Conservation (phyloP, 2,797 vertebrate species). For the Lepilemur septentrionalis region DNA sequence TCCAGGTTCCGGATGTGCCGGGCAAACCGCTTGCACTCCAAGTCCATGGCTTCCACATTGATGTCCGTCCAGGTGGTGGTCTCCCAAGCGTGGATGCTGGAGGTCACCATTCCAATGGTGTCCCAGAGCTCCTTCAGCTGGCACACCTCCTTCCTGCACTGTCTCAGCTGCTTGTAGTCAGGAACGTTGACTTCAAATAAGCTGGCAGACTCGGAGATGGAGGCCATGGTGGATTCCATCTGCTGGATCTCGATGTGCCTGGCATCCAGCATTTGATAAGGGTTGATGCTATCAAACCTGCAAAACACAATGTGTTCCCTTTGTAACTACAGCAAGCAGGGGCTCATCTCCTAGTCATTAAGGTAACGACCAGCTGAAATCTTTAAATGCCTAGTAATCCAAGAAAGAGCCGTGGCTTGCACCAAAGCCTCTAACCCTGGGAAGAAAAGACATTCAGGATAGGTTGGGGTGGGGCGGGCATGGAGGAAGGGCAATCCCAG, state of each 20-base stretch:
- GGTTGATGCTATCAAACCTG: slow-evolving; percentile 90
- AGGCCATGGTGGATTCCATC: slow-evolving; percentile 91
- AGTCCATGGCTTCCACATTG: slow-evolving; percentile 94
- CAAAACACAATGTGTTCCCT: slow-evolving; percentile 68
- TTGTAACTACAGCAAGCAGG: not conserved
- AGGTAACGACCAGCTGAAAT: not conserved
- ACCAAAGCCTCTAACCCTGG: not conserved
- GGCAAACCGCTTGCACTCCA: slow-evolving; percentile 92
- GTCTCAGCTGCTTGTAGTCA: slow-evolving; percentile 92
- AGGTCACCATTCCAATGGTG: slow-evolving; percentile 88
- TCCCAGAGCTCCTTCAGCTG: slow-evolving; percentile 97
- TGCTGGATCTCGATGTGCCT: slow-evolving; percentile 90
- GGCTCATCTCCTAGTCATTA: not conserved
- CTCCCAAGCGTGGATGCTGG: slow-evolving; percentile 91
- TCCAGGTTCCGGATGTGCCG: slow-evolving; percentile 91
- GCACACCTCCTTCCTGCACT: slow-evolving; percentile 92
- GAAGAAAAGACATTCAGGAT: not conserved
- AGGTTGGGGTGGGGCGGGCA: not conserved
- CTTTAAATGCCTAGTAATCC: not conserved
- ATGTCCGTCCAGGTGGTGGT: slow-evolving; percentile 92
- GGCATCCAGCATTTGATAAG: slow-evolving; percentile 89
- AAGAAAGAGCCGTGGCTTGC: not conserved
- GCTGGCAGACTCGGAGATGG: slow-evolving; percentile 89
- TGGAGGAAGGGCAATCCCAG: not conserved
- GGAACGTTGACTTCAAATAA: slow-evolving; percentile 94